A percentile compares a stretch with the other conserved stretches of the same genome.
phyloP scores from a whole-genome alignment of 2,888 invertebrate species.

The Minunthozetes semirufus region DNA sequence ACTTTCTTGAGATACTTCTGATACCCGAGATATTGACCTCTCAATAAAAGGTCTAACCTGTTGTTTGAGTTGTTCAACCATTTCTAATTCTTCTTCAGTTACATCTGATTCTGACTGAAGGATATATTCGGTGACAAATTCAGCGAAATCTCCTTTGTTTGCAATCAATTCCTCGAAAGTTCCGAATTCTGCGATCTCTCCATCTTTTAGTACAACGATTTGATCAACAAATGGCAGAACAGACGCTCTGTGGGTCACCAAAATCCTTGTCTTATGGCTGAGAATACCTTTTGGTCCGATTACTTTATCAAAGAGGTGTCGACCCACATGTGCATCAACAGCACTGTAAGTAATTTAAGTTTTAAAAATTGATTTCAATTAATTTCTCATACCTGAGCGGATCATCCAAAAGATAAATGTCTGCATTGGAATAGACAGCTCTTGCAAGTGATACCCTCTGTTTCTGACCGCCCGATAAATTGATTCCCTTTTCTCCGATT shows the following conservation, averaged over 20 bases:
- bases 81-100: background rate
- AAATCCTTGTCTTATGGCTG: conserved; percentile 63
- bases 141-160: conserved; percentile 47
- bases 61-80: conserved; percentile 20
- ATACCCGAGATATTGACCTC: background rate
- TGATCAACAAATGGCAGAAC: conserved; percentile 82
- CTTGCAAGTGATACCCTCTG: conserved; percentile 50
- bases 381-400: conserved; percentile 48
- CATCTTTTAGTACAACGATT: conserved; percentile 79
- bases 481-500: conserved; percentile 54
- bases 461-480: conserved; percentile 52
- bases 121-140: conserved; percentile 52
- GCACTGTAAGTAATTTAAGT: conserved; percentile 47
- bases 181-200: conserved; percentile 78
- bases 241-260: conserved; percentile 91
- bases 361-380: background rate
- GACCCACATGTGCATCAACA: conserved; percentile 50
- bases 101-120: conserved; percentile 35
- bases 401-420: conserved; percentile 55
- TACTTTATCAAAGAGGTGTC: conserved; percentile 54
- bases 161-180: conserved; percentile 53
- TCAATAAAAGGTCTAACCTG: conserved; percentile 26
- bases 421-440: conserved; percentile 44
- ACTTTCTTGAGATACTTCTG: background rate
- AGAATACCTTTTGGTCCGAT: conserved; percentile 52